phyloP scores from a whole-genome alignment of 2,888 invertebrate genomes.

The Polyommatus icarus region DNA sequence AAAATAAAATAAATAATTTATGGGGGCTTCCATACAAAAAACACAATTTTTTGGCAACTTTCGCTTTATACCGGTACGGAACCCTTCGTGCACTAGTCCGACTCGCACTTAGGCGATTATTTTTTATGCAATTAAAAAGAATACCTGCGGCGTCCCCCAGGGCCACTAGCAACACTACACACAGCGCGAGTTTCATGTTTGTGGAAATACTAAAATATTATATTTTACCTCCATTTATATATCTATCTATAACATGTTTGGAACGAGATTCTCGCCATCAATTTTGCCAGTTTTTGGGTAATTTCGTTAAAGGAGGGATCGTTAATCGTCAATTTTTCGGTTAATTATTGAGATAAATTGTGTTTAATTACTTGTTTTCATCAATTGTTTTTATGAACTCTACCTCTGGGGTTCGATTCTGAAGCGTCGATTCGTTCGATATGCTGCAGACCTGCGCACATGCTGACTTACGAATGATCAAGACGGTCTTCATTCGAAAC shows the following conservation, averaged over 20 bases:
- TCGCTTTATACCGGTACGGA: too few species aligned
- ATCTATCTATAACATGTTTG: neutral
- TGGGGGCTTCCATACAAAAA: too few species aligned
- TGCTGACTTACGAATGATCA: too few species aligned
- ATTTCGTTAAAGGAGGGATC: neutral
- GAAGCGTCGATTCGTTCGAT: neutral
- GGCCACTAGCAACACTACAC: neutral
- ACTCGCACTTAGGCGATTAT: neutral
- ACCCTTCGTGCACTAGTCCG: too few species aligned
- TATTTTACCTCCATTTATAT: conserved; percentile 5
- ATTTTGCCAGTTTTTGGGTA: neutral
- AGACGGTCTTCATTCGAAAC: too few species aligned
- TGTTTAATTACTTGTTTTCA: neutral
- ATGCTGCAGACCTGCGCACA: too few species aligned
- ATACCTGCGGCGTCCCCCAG: conserved; percentile 15
- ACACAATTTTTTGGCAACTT: too few species aligned
- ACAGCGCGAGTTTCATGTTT: conserved; percentile 1
- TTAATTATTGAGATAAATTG: neutral
- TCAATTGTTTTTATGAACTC: neutral
- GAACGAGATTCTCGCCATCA: neutral
- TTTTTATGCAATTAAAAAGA: neutral
- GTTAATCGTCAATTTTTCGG: neutral
- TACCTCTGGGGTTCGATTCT: neutral
- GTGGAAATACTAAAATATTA: conserved; percentile 2
- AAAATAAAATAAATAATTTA: neutral